A percentile compares a stretch with the other conserved stretches of the same genome.
Evolutionary conservation across 2,113 vertebrate genomes (phyloP).

Genomic region (Lamprologus tigripictilis): DNA sequence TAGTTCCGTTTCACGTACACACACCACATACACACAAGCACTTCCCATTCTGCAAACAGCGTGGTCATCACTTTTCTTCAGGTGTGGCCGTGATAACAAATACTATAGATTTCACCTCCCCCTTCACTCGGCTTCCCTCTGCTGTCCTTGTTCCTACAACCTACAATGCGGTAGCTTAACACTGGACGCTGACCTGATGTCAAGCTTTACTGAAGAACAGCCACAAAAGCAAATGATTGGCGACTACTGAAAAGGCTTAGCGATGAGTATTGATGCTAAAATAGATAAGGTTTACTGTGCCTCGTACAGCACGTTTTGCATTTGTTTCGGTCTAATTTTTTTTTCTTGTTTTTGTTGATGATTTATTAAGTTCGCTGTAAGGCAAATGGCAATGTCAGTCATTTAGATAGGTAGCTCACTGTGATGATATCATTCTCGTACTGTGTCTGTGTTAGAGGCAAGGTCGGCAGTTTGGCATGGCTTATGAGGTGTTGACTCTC

Average conservation of each 20-base stretch:
- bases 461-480: background rate
- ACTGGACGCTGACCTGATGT: background rate
- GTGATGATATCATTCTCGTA: background rate
- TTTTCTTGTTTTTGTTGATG: background rate
- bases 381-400: background rate
- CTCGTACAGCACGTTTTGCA: background rate
- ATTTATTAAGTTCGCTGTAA: background rate
- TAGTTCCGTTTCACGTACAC: background rate
- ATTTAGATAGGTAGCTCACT: background rate
- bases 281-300: background rate
- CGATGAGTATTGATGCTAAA: background rate
- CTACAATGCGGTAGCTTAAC: background rate
- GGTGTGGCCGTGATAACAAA: conserved; percentile 23
- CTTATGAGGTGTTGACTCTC: background rate
- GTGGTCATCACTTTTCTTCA: conserved; percentile 33
- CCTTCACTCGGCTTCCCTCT: background rate
- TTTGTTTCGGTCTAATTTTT: background rate
- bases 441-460: background rate
- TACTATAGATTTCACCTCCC: background rate
- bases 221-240: background rate
- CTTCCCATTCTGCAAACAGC: background rate
- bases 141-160: background rate
- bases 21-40: background rate
- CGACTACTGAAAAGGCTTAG: background rate
- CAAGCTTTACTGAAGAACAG: background rate